Percentiles rank a stretch among this genome's conserved stretches.
These are phyloP conservation scores for Candidula unifasciata DNA, from an alignment of 2,888 invertebrate species.

Conservation along the genomic window DNA sequence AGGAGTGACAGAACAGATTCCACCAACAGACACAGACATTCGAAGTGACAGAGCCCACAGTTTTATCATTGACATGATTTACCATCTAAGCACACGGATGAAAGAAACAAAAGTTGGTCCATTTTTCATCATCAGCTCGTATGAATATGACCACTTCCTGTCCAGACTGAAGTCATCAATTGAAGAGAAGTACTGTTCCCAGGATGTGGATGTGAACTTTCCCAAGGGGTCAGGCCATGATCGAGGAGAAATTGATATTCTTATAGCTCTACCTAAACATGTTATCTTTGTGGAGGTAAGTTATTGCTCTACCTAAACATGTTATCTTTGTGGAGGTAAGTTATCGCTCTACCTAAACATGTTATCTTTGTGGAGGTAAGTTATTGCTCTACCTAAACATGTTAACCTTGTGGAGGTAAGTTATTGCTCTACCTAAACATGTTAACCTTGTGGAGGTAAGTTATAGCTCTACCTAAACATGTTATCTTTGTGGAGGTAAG, in stretches of 20 bases:
- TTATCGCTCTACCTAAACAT: conserved; percentile 30
- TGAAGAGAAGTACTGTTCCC: neutral
- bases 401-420: conserved; percentile 52
- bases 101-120: conserved; percentile 33
- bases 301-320: conserved; percentile 44
- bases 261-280: conserved; percentile 38
- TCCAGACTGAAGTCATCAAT: conserved; percentile 41
- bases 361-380: conserved; percentile 53
- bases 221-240: conserved; percentile 46
- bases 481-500: conserved; percentile 53
- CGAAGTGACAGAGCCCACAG: conserved; percentile 43
- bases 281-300: conserved; percentile 53
- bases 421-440: conserved; percentile 38
- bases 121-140: conserved; percentile 52
- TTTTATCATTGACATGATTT: conserved; percentile 30
- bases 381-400: conserved; percentile 27
- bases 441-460: conserved; percentile 52
- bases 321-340: conserved; percentile 53
- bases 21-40: conserved; percentile 21
- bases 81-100: conserved; percentile 15
- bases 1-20: neutral
- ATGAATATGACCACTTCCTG: conserved; percentile 53
- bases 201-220: conserved; percentile 35
- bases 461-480: conserved; percentile 38
- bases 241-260: conserved; percentile 53